These are phyloP conservation scores for Labroides dimidiatus DNA, from an alignment of 2,797 vertebrate genomes.

Conservation along the genomic window DNA sequence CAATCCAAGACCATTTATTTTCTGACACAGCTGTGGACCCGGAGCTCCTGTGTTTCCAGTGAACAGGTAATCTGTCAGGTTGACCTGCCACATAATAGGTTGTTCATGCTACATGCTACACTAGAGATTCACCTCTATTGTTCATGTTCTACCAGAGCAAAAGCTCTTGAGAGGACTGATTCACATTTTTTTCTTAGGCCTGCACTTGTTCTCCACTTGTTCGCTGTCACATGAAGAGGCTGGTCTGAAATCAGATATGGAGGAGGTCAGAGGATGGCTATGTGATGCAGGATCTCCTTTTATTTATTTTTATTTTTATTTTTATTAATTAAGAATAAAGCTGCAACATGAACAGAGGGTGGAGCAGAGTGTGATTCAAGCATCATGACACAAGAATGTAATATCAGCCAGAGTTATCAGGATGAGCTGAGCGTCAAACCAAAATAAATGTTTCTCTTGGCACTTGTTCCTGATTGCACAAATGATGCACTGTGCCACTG, in stretches of 20 bases:
- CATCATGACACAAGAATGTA: not conserved
- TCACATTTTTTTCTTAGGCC: not conserved
- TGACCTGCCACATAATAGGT: constrained; percentile 44
- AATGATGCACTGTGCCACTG: not conserved
- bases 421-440: not conserved
- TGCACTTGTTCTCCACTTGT: constrained; percentile 3
- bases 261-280: constrained; percentile 1
- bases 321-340: not conserved
- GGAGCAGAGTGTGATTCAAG: not conserved
- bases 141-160: constrained; percentile 3
- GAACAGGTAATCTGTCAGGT: constrained; percentile 36
- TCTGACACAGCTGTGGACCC: constrained; percentile 29
- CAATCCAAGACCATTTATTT: constrained; percentile 39
- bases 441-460: constrained; percentile 20
- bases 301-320: not conserved
- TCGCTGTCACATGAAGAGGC: not conserved
- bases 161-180: constrained; percentile 2
- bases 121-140: not conserved
- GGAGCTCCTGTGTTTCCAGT: constrained; percentile 34
- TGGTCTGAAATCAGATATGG: not conserved
- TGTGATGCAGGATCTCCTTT: not conserved
- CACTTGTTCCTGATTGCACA: not conserved
- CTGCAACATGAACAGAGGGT: not conserved
- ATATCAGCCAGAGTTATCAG: not conserved
- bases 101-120: constrained; percentile 12